Percentiles rank a stretch among this genome's conserved stretches.
phyloP scores from a whole-genome alignment of 2,888 invertebrate species.

The Spisula solida region DNA sequence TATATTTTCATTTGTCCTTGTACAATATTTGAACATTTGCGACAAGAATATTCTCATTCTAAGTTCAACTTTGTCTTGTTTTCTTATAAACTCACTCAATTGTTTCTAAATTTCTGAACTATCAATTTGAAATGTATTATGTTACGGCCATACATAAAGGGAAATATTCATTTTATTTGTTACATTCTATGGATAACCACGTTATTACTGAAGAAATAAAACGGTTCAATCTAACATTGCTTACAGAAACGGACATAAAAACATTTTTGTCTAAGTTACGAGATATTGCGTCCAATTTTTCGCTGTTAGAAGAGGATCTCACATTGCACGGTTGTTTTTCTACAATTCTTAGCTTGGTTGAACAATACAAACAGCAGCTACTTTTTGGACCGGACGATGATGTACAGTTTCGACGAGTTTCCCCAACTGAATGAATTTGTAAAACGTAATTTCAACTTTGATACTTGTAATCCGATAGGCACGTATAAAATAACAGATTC shows the following conservation, averaged over 20 bases:
- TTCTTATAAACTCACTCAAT: slow-evolving; percentile 5
- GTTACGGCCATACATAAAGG: no score
- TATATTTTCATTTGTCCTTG: background rate
- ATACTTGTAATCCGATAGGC: background rate
- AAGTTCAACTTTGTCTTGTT: slow-evolving; percentile 23
- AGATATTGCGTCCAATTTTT: background rate
- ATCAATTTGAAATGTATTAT: no score
- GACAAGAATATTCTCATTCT: background rate
- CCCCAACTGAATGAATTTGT: background rate
- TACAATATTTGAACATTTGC: slow-evolving; percentile 3
- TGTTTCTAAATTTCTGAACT: background rate
- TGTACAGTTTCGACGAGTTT: slow-evolving; percentile 7
- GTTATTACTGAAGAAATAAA: no score
- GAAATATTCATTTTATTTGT: no score
- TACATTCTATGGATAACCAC: no score
- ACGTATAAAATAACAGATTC: background rate
- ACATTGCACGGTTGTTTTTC: slow-evolving; percentile 15
- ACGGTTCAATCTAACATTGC: background rate
- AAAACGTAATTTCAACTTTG: background rate
- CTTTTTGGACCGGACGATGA: background rate
- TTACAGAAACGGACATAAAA: background rate
- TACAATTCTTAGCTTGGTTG: background rate
- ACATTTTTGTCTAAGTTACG: background rate
- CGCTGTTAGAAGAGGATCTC: background rate
- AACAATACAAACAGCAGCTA: slow-evolving; percentile 28